Conservation (phyloP, 2,888 invertebrate species). For the Pollenia amentaria region DNA sequence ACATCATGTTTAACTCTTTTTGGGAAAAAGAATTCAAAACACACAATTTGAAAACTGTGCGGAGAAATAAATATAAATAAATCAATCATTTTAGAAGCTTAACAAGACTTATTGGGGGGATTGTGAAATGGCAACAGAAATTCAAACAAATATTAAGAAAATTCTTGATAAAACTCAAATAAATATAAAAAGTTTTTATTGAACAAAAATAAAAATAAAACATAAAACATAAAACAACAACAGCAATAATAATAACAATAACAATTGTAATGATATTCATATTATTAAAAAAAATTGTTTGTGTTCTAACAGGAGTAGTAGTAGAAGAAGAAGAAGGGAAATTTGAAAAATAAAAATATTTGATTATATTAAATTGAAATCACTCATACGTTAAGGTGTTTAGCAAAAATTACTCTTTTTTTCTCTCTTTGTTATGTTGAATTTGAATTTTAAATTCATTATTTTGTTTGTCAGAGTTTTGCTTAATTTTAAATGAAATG, state of each 20-base stretch:
- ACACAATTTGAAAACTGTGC: not conserved
- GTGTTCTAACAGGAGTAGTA: not conserved
- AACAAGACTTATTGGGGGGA: slow-evolving; percentile 40
- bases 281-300: not conserved
- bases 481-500: too few species aligned
- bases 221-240: not conserved
- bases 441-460: too few species aligned
- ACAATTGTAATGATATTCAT: slow-evolving; percentile 11
- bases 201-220: not conserved
- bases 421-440: too few species aligned
- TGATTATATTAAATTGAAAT: slow-evolving; percentile 48
- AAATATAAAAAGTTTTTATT: not conserved
- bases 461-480: too few species aligned
- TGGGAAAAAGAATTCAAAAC: not conserved
- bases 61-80: slow-evolving; percentile 60
- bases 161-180: not conserved
- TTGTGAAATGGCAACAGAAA: slow-evolving; percentile 18
- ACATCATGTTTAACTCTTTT: slow-evolving; percentile 70
- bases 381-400: slow-evolving; percentile 61
- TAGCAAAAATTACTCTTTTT: too few species aligned
- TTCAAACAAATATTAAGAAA: slow-evolving; percentile 24
- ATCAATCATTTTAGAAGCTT: slow-evolving; percentile 70
- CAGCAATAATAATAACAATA: slow-evolving; percentile 1
- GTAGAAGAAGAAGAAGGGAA: not conserved
- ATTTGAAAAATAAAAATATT: slow-evolving; percentile 17